A percentile compares a stretch with the other conserved stretches of the same genome.
These are phyloP conservation scores for Nymphalis c-album DNA, from an alignment of 2,888 invertebrate genomes.

Conservation along the genomic window DNA sequence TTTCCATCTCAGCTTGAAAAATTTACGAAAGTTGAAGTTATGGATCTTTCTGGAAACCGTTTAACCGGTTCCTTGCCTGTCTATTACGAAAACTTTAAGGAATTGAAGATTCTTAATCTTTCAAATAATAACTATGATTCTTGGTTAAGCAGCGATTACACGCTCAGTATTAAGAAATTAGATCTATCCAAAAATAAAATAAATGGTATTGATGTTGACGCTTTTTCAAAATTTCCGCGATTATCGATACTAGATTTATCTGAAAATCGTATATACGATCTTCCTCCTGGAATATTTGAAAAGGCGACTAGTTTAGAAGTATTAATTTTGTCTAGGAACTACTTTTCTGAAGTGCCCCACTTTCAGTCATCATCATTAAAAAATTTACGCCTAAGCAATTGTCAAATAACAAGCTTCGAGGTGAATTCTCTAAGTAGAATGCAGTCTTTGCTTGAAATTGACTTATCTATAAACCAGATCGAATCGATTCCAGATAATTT, in stretches of 20 bases:
- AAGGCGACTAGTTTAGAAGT: slow-evolving; percentile 79
- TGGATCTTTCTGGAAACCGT: slow-evolving; percentile 76
- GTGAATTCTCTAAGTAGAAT: slow-evolving; percentile 77
- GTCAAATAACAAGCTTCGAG: slow-evolving; percentile 82
- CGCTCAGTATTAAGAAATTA: slow-evolving; percentile 74
- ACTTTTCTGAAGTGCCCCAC: slow-evolving; percentile 80
- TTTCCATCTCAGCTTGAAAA: slow-evolving; percentile 78
- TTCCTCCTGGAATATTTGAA: slow-evolving; percentile 81
- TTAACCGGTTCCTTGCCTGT: slow-evolving; percentile 69
- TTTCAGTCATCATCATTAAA: slow-evolving; percentile 81
- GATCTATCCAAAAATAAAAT: slow-evolving; percentile 86
- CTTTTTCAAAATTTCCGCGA: slow-evolving; percentile 80
- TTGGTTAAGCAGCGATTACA: slow-evolving; percentile 57
- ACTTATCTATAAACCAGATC: slow-evolving; percentile 85
- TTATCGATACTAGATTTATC: slow-evolving; percentile 85
- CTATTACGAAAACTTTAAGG: slow-evolving; percentile 71
- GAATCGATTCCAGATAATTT: slow-evolving; percentile 82
- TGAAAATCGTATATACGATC: slow-evolving; percentile 83
- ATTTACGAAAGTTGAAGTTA: slow-evolving; percentile 74
- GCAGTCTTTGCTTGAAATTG: slow-evolving; percentile 81
- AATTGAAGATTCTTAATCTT: slow-evolving; percentile 81
- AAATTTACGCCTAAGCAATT: slow-evolving; percentile 82
- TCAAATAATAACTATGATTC: slow-evolving; percentile 77
- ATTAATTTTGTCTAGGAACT: slow-evolving; percentile 85
- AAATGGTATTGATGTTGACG: slow-evolving; percentile 78